A percentile compares a stretch with the other conserved stretches of the same genome.
Conservation (phyloP, 37 sponge, comb jelly and placozoan species). For the Halichondria panicea region DNA sequence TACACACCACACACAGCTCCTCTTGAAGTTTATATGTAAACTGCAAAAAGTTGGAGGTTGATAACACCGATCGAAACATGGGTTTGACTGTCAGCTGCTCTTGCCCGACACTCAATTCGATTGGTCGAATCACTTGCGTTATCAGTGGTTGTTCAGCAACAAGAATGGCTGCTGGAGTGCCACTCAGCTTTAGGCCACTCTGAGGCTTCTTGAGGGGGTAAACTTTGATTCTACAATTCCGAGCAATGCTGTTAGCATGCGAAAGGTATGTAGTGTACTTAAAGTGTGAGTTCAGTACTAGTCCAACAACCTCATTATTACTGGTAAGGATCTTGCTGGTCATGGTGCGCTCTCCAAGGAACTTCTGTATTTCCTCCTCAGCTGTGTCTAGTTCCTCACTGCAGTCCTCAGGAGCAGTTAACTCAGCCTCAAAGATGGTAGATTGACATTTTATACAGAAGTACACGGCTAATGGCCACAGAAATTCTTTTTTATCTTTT, state of each 20-base stretch:
- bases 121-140: not conserved
- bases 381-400: conserved; percentile 34
- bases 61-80: not conserved
- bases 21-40: conserved; percentile 20
- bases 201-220: conserved; percentile 18
- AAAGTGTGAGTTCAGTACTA: conserved; percentile 9
- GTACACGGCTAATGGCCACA: not conserved
- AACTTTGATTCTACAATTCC: conserved; percentile 18
- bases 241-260: conserved; percentile 21
- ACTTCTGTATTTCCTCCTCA: conserved; percentile 31
- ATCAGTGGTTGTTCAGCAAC: conserved; percentile 15
- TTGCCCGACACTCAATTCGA: conserved; percentile 22
- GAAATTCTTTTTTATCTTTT: not conserved
- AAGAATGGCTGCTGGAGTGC: conserved; percentile 22
- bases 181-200: conserved; percentile 27
- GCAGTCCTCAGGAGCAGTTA: conserved; percentile 11
- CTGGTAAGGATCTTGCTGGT: conserved; percentile 9
- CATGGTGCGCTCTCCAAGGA: conserved; percentile 15
- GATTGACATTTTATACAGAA: not conserved
- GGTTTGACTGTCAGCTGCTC: not conserved
- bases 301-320: conserved; percentile 36
- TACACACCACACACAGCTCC: conserved; percentile 22
- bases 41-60: conserved; percentile 26
- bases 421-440: not conserved
- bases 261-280: not conserved